Conservation (phyloP, 2,113 vertebrate genomes). For the Fukomys damarensis region DNA sequence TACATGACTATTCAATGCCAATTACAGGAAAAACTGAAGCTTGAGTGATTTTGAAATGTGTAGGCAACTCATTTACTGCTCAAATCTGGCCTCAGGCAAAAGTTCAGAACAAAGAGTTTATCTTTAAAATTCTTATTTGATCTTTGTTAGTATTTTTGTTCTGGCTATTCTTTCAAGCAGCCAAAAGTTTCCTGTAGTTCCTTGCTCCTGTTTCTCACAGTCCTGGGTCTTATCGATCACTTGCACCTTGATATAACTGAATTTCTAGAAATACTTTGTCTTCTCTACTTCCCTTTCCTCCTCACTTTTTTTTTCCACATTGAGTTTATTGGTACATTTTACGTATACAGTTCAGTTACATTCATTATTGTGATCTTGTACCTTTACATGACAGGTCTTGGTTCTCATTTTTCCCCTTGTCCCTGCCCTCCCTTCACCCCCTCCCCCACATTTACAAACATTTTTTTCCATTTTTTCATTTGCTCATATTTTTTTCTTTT, state of each 20-base stretch:
- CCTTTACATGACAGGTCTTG: too few relatives aligned
- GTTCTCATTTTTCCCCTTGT: too few relatives aligned
- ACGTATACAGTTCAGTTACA: too few relatives aligned
- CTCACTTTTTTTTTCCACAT: too few relatives aligned
- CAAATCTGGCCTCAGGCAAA: not conserved
- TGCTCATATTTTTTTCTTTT: too few relatives aligned
- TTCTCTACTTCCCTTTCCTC: not conserved
- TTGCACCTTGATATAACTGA: not conserved
- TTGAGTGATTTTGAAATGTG: not conserved
- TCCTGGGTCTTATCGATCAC: not conserved
- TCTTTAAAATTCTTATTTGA: conserved; percentile 13
- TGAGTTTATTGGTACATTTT: too few relatives aligned
- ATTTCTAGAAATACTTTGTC: not conserved
- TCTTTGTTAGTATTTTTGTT: not conserved
- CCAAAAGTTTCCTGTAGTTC: not conserved
- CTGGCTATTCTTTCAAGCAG: not conserved
- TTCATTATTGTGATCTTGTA: too few relatives aligned
- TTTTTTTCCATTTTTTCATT: too few relatives aligned
- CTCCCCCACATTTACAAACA: too few relatives aligned
- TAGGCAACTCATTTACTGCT: not conserved
- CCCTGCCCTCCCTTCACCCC: too few relatives aligned
- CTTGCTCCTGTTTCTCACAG: not conserved
- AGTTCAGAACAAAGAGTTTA: not conserved
- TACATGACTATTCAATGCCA: not conserved
- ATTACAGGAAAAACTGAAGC: not conserved